These are phyloP conservation scores for Murina feae DNA, from an alignment of 2,113 vertebrate species.

Conservation along the genomic window DNA sequence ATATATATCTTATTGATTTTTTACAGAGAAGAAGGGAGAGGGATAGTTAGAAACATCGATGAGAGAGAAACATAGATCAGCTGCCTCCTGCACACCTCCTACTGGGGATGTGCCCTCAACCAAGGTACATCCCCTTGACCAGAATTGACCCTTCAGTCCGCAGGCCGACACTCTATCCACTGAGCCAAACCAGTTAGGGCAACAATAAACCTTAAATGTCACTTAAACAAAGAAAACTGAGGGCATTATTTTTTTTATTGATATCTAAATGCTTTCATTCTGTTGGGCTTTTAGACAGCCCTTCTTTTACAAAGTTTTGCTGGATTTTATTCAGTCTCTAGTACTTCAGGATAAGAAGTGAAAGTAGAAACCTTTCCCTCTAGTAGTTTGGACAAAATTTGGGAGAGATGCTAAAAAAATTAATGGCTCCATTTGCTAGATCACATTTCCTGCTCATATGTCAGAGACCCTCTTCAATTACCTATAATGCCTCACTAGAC, in stretches of 20 bases:
- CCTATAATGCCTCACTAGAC: not conserved
- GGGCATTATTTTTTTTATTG: not conserved
- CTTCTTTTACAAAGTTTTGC: not conserved
- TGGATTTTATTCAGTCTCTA: not conserved
- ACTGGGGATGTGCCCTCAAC: too few species aligned
- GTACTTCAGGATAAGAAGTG: not conserved
- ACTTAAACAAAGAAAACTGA: not conserved
- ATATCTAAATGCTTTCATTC: not conserved
- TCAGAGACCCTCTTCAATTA: not conserved
- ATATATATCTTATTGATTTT: too few species aligned
- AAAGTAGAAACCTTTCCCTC: not conserved
- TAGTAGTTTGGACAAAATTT: not conserved
- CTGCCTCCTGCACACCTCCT: too few species aligned
- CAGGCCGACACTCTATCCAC: too few species aligned
- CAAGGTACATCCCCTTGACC: too few species aligned
- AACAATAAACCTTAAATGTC: not conserved
- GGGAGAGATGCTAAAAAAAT: not conserved
- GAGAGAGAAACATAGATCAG: too few species aligned
- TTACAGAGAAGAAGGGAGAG: too few species aligned
- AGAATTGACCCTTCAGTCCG: too few species aligned
- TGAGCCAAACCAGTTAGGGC: too few species aligned
- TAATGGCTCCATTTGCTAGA: not conserved
- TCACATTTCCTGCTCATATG: not conserved
- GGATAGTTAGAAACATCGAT: too few species aligned
- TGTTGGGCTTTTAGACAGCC: not conserved